Evolutionary conservation across 1,140 invertebrate genomes (phyloP).

Genomic region (Cydia strobilella): DNA sequence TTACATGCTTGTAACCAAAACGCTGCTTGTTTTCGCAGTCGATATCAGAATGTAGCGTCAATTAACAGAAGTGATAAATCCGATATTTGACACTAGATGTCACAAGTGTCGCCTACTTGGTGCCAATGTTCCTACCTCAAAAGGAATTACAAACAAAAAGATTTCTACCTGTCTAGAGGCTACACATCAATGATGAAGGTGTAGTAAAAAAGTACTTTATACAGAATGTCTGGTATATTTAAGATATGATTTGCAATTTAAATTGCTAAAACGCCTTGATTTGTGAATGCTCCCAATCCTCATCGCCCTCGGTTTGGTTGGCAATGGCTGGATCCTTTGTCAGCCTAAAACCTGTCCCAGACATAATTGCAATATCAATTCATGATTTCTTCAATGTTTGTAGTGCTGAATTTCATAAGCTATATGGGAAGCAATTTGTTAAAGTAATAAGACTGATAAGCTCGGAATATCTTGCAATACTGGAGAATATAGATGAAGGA

Average conservation of each 20-base stretch:
- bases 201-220: slow-evolving; percentile 85
- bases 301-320: slow-evolving; percentile 88
- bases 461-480: slow-evolving; percentile 83
- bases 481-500: slow-evolving; percentile 82
- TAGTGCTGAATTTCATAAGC: slow-evolving; percentile 83
- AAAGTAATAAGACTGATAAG: slow-evolving; percentile 87
- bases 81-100: no score
- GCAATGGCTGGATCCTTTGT: slow-evolving; percentile 90
- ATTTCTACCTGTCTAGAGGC: slow-evolving; percentile 86
- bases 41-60: no score
- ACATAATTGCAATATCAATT: slow-evolving; percentile 90
- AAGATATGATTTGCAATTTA: slow-evolving; percentile 90
- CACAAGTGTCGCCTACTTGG: no score
- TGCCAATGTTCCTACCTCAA: slow-evolving; percentile 89
- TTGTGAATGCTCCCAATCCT: slow-evolving; percentile 83
- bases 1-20: no score
- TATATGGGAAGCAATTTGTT: slow-evolving; percentile 88
- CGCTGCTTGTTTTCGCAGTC: no score
- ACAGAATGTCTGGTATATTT: slow-evolving; percentile 90
- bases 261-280: slow-evolving; percentile 82
- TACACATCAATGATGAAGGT: slow-evolving; percentile 82
- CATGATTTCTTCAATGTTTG: slow-evolving; percentile 89
- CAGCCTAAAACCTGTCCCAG: slow-evolving; percentile 87
- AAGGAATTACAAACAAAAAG: slow-evolving; percentile 84
- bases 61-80: no score